Conservation (phyloP, 2,113 vertebrate genomes). For the Nannospalax galili region DNA sequence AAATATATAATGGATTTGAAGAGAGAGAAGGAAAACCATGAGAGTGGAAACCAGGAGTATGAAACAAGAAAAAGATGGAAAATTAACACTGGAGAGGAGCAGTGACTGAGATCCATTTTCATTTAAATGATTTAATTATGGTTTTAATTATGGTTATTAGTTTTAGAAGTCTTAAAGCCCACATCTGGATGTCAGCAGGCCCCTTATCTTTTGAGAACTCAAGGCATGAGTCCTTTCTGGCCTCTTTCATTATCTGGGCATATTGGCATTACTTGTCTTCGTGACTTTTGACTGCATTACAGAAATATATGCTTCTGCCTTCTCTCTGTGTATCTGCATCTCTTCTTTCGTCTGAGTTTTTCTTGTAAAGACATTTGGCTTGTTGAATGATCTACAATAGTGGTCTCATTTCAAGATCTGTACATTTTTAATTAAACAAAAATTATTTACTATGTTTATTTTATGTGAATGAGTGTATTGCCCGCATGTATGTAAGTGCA, state of each 20-base stretch:
- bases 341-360: neutral
- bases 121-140: neutral
- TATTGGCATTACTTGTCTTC: neutral
- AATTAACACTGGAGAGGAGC: neutral
- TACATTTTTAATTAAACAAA: too few relatives aligned
- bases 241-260: neutral
- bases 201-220: rapidly evolving
- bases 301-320: neutral
- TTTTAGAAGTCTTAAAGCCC: neutral
- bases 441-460: too few relatives aligned
- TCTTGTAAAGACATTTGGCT: neutral
- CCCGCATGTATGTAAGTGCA: too few relatives aligned
- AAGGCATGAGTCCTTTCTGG: neutral
- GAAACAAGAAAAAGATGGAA: neutral
- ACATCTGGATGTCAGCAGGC: neutral
- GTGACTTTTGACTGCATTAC: neutral
- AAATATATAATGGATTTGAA: neutral
- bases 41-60: neutral
- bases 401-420: neutral
- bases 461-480: too few relatives aligned
- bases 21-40: neutral
- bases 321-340: neutral
- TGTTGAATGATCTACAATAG: neutral
- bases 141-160: neutral
- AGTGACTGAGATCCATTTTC: neutral